A percentile compares a stretch with the other conserved stretches of the same genome.
phyloP scores from a whole-genome alignment of 2,113 vertebrate genomes.

The Trematocara macrostoma region DNA sequence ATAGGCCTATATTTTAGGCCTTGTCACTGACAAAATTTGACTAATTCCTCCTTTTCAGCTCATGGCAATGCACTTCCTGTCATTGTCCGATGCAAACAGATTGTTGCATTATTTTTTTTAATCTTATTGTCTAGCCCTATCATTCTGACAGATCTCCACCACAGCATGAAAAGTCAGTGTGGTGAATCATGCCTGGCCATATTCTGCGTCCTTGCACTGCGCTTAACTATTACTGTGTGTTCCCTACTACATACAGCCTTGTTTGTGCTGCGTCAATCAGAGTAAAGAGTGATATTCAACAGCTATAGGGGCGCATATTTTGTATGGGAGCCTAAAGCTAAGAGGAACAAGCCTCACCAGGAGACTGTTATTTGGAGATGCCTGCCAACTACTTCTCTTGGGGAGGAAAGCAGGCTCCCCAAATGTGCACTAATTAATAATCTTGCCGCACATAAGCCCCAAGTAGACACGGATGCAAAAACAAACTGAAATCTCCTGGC shows the following conservation, averaged over 20 bases:
- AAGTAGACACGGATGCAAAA: constrained; percentile 58
- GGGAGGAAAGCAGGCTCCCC: constrained; percentile 41
- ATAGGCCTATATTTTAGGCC: constrained; percentile 40
- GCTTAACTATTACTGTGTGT: constrained; percentile 25
- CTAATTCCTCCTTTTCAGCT: constrained; percentile 30
- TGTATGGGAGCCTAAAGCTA: neutral
- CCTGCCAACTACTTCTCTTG: constrained; percentile 49
- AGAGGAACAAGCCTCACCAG: constrained; percentile 8
- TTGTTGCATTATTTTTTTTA: neutral
- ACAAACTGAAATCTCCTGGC: constrained; percentile 70
- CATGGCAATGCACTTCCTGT: constrained; percentile 35
- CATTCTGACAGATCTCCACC: constrained; percentile 17
- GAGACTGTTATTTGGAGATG: constrained; percentile 42
- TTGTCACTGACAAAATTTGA: constrained; percentile 28
- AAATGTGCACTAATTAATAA: constrained; percentile 73
- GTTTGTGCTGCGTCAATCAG: constrained; percentile 18
- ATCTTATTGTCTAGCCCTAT: constrained; percentile 8
- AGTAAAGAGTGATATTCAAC: constrained; percentile 7
- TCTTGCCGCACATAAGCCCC: constrained; percentile 47
- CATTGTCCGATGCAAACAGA: constrained; percentile 21
- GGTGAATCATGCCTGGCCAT: constrained; percentile 28
- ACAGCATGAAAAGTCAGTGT: constrained; percentile 18
- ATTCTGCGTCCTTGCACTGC: constrained; percentile 30
- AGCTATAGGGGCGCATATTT: neutral
- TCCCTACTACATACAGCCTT: constrained; percentile 16